Evolutionary conservation across 2,113 vertebrate genomes (phyloP).

Genomic region (Phaethornis superciliosus): DNA sequence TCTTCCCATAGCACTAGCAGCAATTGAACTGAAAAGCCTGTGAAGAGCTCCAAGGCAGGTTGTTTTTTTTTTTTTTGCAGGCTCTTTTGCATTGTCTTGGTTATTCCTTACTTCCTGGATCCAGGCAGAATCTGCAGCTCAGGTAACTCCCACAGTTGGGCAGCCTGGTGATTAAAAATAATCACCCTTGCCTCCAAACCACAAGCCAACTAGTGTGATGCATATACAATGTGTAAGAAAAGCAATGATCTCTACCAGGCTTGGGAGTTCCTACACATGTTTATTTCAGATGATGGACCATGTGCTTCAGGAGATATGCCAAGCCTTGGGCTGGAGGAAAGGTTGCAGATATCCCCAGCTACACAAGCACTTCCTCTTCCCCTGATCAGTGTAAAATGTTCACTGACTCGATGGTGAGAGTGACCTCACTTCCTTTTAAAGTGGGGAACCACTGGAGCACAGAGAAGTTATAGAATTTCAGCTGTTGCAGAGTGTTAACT

Average conservation of each 20-base stretch:
- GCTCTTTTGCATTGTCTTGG: constrained; percentile 38
- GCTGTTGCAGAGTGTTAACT: not conserved
- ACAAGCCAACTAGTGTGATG: not conserved
- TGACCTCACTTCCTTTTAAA: constrained; percentile 32
- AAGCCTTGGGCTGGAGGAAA: constrained; percentile 20
- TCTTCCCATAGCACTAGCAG: not conserved
- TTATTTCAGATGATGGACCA: not conserved
- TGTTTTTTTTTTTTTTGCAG: constrained; percentile 32
- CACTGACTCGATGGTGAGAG: not conserved
- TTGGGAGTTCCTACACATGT: not conserved
- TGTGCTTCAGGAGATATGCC: constrained; percentile 13
- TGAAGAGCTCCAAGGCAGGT: constrained; percentile 48
- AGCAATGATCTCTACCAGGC: not conserved
- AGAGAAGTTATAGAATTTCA: not conserved
- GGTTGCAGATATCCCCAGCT: constrained; percentile 23
- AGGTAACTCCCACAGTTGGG: constrained; percentile 29
- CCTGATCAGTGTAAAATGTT: not conserved
- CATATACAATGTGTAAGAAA: not conserved
- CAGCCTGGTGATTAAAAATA: constrained; percentile 33
- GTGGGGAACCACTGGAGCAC: not conserved
- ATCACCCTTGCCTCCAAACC: constrained; percentile 39
- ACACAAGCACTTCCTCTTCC: constrained; percentile 33
- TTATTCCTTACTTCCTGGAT: constrained; percentile 48
- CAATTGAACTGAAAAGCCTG: not conserved
- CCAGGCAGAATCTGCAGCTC: not conserved